Evolutionary conservation across 2,888 invertebrate species (phyloP), one percentile per base, ranked within the genome.

Genomic region (Aelia acuminata): DNA sequence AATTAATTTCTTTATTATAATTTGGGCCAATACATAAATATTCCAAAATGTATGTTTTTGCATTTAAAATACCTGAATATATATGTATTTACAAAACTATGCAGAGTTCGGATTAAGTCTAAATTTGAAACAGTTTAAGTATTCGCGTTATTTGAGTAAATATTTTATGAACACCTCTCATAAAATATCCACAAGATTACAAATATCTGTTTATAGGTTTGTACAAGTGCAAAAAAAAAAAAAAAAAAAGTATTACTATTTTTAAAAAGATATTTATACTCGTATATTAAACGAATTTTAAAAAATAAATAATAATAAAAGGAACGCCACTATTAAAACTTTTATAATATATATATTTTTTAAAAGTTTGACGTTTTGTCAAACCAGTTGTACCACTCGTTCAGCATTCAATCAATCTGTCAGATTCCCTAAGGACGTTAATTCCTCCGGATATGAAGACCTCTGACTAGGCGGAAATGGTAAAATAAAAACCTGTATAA

Each of bases 401-500:
- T 3, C n/a, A 11, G 13, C 26, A 26, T 57, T 22, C 31, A 31
- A 63, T 63, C 31, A 31, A 31, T 8, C 31, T 1, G 63, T 63
- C 15, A 63, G 31, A 63, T 31, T 31, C 63, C n/a, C 15, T 31
- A 63, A 31, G 31, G 63, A 63, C 31, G 4, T 63, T 63, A n/a
- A n/a, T 63, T 18, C 63, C 31, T 63, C 63, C 63, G 63, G 63
- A 63, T 63, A 63, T 63, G 63, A 63, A 18, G 63, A 63, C 15
- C 3, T n/a, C n/a, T 26, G 26, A 26, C 57, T n/a, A 57, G 63
- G 31, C 63, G 63, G 63, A 63, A 63, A 63, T 63, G 63, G 7
- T 63, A 63, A 63, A 63, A 63, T 63, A 63, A 31, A 63, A 63
- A 63, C 63, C 31, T 7, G 63, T n/a, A 63, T 63, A 31, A 63